Percentiles rank a stretch among this genome's conserved stretches.
phyloP scores from a whole-genome alignment of 2,113 vertebrate genomes.

The Notechis scutatus region DNA sequence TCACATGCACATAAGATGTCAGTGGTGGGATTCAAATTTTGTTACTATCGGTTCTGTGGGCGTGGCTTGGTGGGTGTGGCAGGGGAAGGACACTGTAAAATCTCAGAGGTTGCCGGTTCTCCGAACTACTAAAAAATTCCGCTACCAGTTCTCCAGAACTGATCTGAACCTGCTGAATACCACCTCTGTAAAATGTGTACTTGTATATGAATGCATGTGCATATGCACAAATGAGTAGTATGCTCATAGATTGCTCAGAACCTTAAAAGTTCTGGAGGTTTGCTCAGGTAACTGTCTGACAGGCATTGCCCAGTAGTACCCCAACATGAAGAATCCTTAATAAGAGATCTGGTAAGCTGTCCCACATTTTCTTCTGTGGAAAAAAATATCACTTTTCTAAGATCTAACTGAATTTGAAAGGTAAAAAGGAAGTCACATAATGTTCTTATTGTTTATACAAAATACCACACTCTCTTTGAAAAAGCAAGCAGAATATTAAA shows the following conservation, averaged over 20 bases:
- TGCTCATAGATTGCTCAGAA: background rate
- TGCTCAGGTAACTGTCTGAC: background rate
- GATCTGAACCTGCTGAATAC: too few relatives aligned
- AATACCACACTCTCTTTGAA: background rate
- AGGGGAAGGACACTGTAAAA: too few relatives aligned
- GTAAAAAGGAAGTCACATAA: background rate
- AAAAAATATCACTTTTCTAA: background rate
- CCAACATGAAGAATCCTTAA: background rate
- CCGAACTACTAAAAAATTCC: too few relatives aligned
- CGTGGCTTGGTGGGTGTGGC: too few relatives aligned
- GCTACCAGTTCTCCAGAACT: too few relatives aligned
- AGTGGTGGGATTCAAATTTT: too few relatives aligned
- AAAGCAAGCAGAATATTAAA: constrained; percentile 7
- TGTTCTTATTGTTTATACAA: constrained; percentile 9
- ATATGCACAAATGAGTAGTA: background rate
- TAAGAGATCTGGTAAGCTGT: background rate
- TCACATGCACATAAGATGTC: background rate
- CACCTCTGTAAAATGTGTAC: background rate
- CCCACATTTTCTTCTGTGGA: background rate
- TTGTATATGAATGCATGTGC: background rate
- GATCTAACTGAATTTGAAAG: background rate
- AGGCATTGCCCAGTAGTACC: background rate
- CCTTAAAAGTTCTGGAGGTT: background rate
- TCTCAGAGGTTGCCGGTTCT: too few relatives aligned
- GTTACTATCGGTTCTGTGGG: too few relatives aligned